These are phyloP conservation scores for Limnodromus scolopaceus DNA, from an alignment of 2,797 vertebrate species.

Conservation along the genomic window DNA sequence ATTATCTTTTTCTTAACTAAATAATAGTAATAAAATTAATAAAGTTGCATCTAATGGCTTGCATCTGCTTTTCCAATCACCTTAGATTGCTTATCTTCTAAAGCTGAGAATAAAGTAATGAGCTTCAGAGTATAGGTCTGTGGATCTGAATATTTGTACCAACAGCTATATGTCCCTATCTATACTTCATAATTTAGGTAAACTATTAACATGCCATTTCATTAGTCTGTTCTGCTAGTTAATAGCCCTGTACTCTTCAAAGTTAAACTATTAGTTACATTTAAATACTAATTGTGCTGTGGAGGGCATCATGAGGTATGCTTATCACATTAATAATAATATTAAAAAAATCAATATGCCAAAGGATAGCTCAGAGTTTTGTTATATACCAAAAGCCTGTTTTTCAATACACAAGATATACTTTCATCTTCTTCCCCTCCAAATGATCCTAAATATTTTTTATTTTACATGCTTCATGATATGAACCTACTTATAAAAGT, in stretches of 20 bases:
- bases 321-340: not conserved
- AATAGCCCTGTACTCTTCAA: not conserved
- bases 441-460: not conserved
- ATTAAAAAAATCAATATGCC: not conserved
- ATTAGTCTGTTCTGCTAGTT: not conserved
- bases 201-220: not conserved
- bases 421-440: not conserved
- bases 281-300: not conserved
- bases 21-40: not conserved
- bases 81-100: not conserved
- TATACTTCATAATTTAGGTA: not conserved
- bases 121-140: not conserved
- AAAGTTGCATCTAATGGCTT: not conserved
- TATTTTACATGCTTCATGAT: not conserved
- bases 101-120: not conserved
- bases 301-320: not conserved
- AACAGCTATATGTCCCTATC: not conserved
- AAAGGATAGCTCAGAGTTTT: not conserved
- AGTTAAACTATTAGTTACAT: not conserved
- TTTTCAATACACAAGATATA: not conserved
- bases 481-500: not conserved
- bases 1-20: conserved; percentile 32
- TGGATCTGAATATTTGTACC: not conserved
- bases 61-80: not conserved
- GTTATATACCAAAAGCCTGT: not conserved